Evolutionary conservation across 2,888 invertebrate species (phyloP), one percentile per base, ranked within the genome.

Genomic region (Sturmia bella): DNA sequence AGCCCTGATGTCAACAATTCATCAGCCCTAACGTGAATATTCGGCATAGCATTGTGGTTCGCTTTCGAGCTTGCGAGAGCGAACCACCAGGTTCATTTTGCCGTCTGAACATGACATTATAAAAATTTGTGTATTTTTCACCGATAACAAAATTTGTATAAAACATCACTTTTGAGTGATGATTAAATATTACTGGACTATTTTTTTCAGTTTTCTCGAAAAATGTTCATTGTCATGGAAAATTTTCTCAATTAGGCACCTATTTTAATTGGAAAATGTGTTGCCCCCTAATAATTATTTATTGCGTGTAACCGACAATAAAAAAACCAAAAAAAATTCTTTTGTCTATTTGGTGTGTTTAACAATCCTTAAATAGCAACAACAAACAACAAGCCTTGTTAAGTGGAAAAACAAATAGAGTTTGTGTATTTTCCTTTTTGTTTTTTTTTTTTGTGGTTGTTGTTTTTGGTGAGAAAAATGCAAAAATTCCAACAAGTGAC

Each of bases 341-440:
- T 63, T 78, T 59, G 59, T 78, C 72, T 78, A 78, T 43, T 78
- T 32, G 41, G 24, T 76, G 61, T 61, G 64, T 72, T 78, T 1
- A 78, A 59, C 78, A 72, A 78, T 64, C 72, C 72, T 78, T 57
- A 59, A 78, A 76, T 37, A 9, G 45, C 50, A 69, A 48, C 45
- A 64, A 39, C 68, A 68, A 64, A 66, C 27, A 3, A 61, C 27
- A 3, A 61, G 66, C 52, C 59, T 50, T 66, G 57, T 66, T 61
- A 43, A 69, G 61, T 21, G 24, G 54, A 61, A 76, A 45, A 68
- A 68, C 32, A 61, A 73, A 63, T 37, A 57, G 56, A 57, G 48
- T 48, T 56, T 64, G 43, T 43, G n/a, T 52, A 15, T 15, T 24
- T 17, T 27, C 9, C 15, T 59, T 52, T 39, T 54, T 27, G 43